Base-by-base conservation (phyloP, 2,888 invertebrate species). In the Liodrosophila aerea region DNA sequence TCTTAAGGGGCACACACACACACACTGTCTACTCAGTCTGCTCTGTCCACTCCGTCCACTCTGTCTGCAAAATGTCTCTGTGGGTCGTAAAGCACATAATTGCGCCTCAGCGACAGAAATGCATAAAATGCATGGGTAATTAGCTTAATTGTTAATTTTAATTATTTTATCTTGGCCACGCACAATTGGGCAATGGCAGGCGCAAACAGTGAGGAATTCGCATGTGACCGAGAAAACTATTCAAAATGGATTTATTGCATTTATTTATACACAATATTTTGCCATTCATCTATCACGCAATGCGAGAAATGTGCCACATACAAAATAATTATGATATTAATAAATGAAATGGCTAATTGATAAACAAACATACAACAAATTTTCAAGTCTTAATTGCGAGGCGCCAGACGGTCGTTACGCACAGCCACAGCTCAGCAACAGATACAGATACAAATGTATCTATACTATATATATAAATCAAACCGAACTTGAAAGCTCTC, bases 71-170 rank as follows among this genome's bases (percentile, higher is more conserved):
- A 46, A 4, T 13, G 27, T 3, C 27, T 49, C 45, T 45, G 33
- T 36, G 29, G 50, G 49, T 22, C 31, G 15, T 36, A 15, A 52
- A 46, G 53, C 50, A 33, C 34, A 56, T 76, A 81, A 77, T 84
- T 81, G 62, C 76, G 63, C 60, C 56, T 49, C 61, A 45, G 33
- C 27, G 49, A 18, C 36, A 43, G 36, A 51, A 75, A 52, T 71
- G 70, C 64, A 83, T 75, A 64, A 66, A 77, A 63, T 75, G 68
- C 67, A 58, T 43, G 59, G 59, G 52, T 68, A 84, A 82, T 86
- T 86, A 82, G 75, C 77, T 67, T 69, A 83, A 82, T 84, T 82
- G 84, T 69, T 71, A 57, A 64, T 73, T 39, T 72, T 67, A 69
- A 76, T 80, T 80, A 70, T 80, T 62, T 64, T 65, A 57, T 40